Percentiles rank a stretch among this genome's conserved stretches.
Conservation (phyloP, 2,888 invertebrate species). For the Encarsia formosa region DNA sequence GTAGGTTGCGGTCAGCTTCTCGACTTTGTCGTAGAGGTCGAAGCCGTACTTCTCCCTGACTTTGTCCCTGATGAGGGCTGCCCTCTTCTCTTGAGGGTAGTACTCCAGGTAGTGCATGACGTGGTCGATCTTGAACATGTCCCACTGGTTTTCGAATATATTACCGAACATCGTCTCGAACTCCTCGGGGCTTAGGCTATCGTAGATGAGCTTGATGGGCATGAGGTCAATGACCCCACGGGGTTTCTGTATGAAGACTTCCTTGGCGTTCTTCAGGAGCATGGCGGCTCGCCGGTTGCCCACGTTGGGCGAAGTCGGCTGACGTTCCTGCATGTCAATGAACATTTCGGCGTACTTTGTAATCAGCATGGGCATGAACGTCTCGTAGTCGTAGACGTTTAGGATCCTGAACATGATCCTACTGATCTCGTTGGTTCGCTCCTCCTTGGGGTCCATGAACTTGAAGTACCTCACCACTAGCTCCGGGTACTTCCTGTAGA, state of each 20-base stretch:
- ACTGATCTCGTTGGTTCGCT: conserved; percentile 8
- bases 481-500: conserved; percentile 37
- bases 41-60: conserved; percentile 33
- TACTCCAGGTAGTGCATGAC: conserved; percentile 31
- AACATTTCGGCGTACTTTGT: conserved; percentile 35
- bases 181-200: conserved; percentile 26
- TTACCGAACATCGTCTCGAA: conserved; percentile 35
- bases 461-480: conserved; percentile 38
- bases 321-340: conserved; percentile 13
- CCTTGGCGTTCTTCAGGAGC: conserved; percentile 35
- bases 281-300: conserved; percentile 32
- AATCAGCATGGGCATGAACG: conserved; percentile 34
- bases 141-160: conserved; percentile 28
- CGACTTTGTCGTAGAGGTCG: conserved; percentile 28
- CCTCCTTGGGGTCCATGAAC: conserved; percentile 21
- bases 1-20: conserved; percentile 26
- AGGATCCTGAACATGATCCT: conserved; percentile 18
- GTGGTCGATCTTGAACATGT: conserved; percentile 8
- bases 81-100: conserved; percentile 33
- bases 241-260: conserved; percentile 33
- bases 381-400: conserved; percentile 19
- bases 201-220: conserved; percentile 32
- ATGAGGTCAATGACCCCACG: conserved; percentile 30
- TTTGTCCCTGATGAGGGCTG: conserved; percentile 28
- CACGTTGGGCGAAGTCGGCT: conserved; percentile 16